phyloP scores from a whole-genome alignment of 2,113 vertebrate genomes.

The Strix aluco region DNA sequence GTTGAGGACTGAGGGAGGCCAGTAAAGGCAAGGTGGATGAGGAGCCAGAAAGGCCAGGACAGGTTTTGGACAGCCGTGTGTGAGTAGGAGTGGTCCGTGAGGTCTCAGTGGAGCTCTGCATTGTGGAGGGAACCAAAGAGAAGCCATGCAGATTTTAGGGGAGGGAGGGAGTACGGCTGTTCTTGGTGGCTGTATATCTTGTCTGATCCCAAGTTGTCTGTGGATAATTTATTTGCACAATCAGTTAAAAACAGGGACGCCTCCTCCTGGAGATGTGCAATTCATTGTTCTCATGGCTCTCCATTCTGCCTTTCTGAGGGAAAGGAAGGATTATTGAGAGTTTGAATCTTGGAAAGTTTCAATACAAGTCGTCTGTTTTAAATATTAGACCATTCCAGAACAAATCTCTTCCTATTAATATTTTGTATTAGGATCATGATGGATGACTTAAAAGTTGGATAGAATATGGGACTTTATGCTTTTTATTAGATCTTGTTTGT shows the following conservation, averaged over 20 bases:
- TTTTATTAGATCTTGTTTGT: background rate
- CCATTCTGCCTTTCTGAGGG: background rate
- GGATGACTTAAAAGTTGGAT: background rate
- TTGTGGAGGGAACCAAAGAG: background rate
- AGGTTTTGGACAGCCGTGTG: background rate
- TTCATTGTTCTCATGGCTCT: background rate
- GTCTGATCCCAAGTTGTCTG: background rate
- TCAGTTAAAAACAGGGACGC: background rate
- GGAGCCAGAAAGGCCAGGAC: background rate
- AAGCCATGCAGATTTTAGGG: background rate
- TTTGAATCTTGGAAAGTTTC: background rate
- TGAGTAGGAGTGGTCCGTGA: background rate
- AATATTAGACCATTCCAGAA: background rate
- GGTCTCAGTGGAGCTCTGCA: background rate
- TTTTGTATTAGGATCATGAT: background rate
- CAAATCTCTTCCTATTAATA: background rate
- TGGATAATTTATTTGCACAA: background rate
- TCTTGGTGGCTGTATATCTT: background rate
- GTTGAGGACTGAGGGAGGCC: background rate
- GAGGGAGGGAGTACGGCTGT: background rate
- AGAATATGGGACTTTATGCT: background rate
- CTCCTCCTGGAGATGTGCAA: background rate
- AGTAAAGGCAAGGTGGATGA: background rate
- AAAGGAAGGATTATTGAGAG: background rate
- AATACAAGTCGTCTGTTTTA: background rate